Conservation (phyloP, 2,113 vertebrate species). For the Malurus elegans region DNA sequence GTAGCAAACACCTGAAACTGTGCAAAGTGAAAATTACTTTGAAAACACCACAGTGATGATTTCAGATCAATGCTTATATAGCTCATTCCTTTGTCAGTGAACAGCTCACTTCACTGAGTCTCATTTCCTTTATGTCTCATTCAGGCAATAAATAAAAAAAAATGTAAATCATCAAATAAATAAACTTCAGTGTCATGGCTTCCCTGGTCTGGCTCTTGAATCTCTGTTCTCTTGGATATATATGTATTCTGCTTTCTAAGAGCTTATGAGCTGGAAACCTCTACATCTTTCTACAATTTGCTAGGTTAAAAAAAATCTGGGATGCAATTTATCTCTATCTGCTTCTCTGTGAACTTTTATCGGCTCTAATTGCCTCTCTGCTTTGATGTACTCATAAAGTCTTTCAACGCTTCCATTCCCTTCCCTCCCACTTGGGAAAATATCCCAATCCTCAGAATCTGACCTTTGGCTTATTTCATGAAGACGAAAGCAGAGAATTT, state of each 20-base stretch:
- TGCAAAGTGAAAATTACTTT: neutral
- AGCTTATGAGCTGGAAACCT: neutral
- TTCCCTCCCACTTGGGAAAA: constrained; percentile 66
- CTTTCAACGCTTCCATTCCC: constrained; percentile 51
- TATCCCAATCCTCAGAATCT: constrained; percentile 49
- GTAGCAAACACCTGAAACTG: neutral
- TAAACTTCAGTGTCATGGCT: neutral
- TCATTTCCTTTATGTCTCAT: neutral
- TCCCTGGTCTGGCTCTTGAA: neutral
- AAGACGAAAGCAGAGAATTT: constrained; percentile 67
- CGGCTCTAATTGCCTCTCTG: constrained; percentile 54
- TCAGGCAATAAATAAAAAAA: neutral
- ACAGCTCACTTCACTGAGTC: neutral
- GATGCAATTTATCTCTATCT: constrained; percentile 39
- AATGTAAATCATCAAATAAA: neutral
- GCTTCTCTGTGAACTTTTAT: constrained; percentile 61
- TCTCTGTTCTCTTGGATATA: neutral
- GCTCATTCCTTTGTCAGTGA: neutral
- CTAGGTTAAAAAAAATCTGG: neutral
- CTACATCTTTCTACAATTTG: constrained; percentile 2
- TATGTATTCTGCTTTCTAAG: neutral
- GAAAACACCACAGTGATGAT: neutral
- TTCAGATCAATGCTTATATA: neutral
- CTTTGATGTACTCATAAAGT: constrained; percentile 62
- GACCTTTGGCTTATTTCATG: constrained; percentile 64